Evolutionary conservation across 2,113 vertebrate species (phyloP).

Genomic region (Zapornia atra): DNA sequence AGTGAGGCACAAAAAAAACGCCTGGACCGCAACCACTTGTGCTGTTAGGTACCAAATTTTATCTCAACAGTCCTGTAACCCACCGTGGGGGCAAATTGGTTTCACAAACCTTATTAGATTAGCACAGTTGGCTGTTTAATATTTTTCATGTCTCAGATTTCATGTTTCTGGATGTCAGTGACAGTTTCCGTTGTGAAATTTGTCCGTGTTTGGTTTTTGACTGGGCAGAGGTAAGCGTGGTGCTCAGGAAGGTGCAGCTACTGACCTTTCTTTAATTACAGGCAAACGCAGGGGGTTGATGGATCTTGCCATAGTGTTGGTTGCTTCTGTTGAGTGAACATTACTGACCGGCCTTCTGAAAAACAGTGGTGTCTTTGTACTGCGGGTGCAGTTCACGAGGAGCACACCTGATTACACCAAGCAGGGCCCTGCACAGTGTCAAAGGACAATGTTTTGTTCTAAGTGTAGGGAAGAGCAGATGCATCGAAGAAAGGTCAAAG

Average conservation of each 20-base stretch:
- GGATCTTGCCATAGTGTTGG: constrained; percentile 13
- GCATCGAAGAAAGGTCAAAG: constrained; percentile 65
- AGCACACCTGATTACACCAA: constrained; percentile 72
- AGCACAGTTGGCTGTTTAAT: neutral
- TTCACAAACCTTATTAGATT: constrained; percentile 35
- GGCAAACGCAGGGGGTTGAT: constrained; percentile 27
- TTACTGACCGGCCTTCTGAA: neutral
- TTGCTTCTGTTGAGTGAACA: constrained; percentile 41
- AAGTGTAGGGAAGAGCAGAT: constrained; percentile 59
- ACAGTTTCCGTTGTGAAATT: constrained; percentile 42
- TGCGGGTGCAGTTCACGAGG: constrained; percentile 19
- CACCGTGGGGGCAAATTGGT: neutral
- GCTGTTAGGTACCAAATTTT: constrained; percentile 30
- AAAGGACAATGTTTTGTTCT: constrained; percentile 75
- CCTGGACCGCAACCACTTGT: neutral
- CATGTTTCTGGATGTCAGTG: neutral
- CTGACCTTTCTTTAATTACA: constrained; percentile 66
- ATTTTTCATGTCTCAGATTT: constrained; percentile 33
- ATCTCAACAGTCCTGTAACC: neutral
- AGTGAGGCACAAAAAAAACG: neutral
- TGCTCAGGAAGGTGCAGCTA: constrained; percentile 12
- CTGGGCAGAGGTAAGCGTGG: neutral
- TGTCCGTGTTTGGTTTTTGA: constrained; percentile 37
- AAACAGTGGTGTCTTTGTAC: constrained; percentile 72
- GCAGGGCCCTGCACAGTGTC: constrained; percentile 60